Conservation (phyloP, 2,888 invertebrate genomes). For the Torymus texanus region DNA sequence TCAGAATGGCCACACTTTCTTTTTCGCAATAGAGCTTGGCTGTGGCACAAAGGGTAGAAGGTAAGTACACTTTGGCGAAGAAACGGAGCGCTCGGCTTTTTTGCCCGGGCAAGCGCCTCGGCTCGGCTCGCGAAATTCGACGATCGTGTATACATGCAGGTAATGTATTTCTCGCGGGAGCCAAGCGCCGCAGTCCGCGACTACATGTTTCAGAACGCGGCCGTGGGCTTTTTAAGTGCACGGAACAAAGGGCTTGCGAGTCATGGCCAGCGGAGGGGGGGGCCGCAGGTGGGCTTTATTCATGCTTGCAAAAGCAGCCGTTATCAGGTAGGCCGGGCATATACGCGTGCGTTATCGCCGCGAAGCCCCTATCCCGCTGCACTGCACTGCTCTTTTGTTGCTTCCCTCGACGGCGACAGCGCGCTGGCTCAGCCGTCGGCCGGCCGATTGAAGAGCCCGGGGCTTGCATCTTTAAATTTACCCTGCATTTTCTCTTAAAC, state of each 20-base stretch:
- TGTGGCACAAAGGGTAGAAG: too few species aligned
- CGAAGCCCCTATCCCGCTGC: not conserved
- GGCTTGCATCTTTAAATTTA: too few species aligned
- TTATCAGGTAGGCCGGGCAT: not conserved
- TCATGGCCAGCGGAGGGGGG: not conserved
- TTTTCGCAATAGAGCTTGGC: too few species aligned
- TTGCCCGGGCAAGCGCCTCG: not conserved
- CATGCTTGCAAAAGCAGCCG: too few species aligned
- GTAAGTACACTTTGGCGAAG: too few species aligned
- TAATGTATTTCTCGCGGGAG: slow-evolving; percentile 11
- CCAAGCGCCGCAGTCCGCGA: not conserved
- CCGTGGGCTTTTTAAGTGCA: slow-evolving; percentile 18
- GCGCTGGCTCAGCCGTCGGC: too few species aligned
- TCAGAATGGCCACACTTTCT: too few species aligned
- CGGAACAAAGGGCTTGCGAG: slow-evolving; percentile 24
- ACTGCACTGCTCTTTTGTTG: not conserved
- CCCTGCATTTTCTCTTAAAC: too few species aligned
- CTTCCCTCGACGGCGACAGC: not conserved
- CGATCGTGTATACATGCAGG: slow-evolving; percentile 10
- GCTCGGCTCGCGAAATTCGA: not conserved
- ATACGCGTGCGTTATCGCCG: not conserved
- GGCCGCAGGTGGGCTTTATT: too few species aligned
- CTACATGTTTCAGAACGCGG: slow-evolving; percentile 18
- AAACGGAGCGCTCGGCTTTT: too few species aligned
- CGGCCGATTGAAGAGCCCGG: too few species aligned